A percentile compares a stretch with the other conserved stretches of the same genome.
Conservation (phyloP, 2,113 vertebrate species). For the Epinephelus cyanopodus region DNA sequence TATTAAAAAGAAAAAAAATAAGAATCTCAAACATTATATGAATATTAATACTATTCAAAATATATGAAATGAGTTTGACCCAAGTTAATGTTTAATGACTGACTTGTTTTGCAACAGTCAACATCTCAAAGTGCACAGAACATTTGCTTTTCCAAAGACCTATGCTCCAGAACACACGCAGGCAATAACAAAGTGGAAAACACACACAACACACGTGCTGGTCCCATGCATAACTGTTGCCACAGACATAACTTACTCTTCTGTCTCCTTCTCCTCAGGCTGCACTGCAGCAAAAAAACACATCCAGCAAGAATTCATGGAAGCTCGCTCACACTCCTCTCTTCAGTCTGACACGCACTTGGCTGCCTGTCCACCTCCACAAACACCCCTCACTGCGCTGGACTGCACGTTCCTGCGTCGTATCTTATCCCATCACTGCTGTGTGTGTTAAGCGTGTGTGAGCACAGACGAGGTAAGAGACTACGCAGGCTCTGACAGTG, state of each 20-base stretch:
- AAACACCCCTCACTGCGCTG: not conserved
- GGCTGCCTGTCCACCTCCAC: conserved; percentile 5
- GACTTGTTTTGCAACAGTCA: conserved; percentile 8
- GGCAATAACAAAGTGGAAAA: not conserved
- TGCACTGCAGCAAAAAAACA: conserved; percentile 24
- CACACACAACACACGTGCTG: not conserved
- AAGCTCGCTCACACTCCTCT: not conserved
- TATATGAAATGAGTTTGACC: not conserved
- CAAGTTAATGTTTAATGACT: conserved; percentile 16
- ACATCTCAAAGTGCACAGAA: conserved; percentile 45
- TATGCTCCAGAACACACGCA: not conserved
- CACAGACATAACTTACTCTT: conserved; percentile 55
- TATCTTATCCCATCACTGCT: conserved; percentile 51
- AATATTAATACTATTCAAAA: not conserved
- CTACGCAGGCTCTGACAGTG: conserved; percentile 52
- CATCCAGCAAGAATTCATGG: conserved; percentile 11
- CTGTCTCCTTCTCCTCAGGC: conserved; percentile 24
- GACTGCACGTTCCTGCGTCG: conserved; percentile 25
- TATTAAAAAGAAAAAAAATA: not conserved
- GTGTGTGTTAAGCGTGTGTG: not conserved
- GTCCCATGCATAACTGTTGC: not conserved
- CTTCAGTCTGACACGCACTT: conserved; percentile 12
- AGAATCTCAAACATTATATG: no score
- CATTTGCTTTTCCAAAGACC: not conserved
- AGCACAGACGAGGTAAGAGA: conserved; percentile 16